Base-by-base conservation (phyloP, 2,888 invertebrate genomes). In the Acanthosoma haemorrhoidale region DNA sequence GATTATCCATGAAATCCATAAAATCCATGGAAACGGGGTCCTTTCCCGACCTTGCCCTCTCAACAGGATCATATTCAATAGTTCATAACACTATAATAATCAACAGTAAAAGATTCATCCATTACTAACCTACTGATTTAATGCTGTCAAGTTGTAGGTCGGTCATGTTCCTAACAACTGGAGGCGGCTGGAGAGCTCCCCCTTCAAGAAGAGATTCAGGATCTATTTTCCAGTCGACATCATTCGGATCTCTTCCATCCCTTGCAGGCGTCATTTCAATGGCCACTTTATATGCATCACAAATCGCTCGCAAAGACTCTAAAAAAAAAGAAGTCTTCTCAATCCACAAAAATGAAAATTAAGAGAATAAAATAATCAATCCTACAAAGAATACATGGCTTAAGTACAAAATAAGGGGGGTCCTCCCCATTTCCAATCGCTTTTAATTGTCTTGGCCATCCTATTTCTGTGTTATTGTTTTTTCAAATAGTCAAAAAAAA, bases 281-380 rank as follows among this genome's bases (percentile, higher is more conserved):
- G 1, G 92, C 92, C 31, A 94, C 92, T 71, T 88, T 82, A 78
- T 94, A 87, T 36, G 93, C 90, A 79, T 96, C 95, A 75, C 91
- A 90, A 74, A 96, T 91, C 0, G 94, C 89, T 78, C 89, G 90
- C 67, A 96, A 81, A 0, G 94, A 94, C 83, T 96, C 96, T 94
- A 81, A n/a, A n/a, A n/a, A n/a, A n/a, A n/a, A n/a, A n/a, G n/a
- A n/a, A n/a, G n/a, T n/a, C n/a, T n/a, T n/a, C n/a, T n/a, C n/a
- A n/a, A n/a, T n/a, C n/a, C n/a, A n/a, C n/a, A n/a, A n/a, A n/a
- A n/a, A n/a, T n/a, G n/a, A n/a, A n/a, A n/a, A n/a, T n/a, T n/a
- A n/a, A n/a, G n/a, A n/a, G n/a, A n/a, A n/a, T n/a, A n/a, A n/a
- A n/a, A n/a, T n/a, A n/a, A n/a, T n/a, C n/a, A n/a, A n/a, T n/a